Base-by-base conservation (phyloP, 2,797 vertebrate genomes). In the Acomys russatus region DNA sequence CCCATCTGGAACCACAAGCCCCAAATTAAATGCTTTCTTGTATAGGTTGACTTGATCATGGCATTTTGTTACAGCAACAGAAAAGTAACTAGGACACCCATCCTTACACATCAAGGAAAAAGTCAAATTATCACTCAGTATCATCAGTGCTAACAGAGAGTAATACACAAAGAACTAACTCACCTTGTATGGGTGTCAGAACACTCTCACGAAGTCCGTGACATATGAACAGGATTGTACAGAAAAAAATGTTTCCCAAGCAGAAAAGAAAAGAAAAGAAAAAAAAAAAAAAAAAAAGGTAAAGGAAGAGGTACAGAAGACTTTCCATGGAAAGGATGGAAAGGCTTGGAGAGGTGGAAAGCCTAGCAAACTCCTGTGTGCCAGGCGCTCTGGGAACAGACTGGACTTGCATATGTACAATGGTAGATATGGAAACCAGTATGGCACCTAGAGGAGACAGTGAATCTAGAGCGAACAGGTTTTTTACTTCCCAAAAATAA, bases 191-290 rank as follows among this genome's bases (percentile, higher is more conserved):
- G 0, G 56, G 56, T 64, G 7, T 70, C 63, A 95, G 59, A 92
- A 94, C 15, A 38, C 35, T 56, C 78, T 94, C 73, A 88, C 71
- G 11, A 85, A 73, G 10, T 66, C 83, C n/a, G 78, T 79, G 38
- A 54, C 25, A 35, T 6, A 23, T 68, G 9, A 91, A 30, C n/a
- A 94, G 35, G 22, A 64, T 11, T 44, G 3, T 9, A 87, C 6
- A 71, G 74, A 30, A 93, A 89, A 44, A 91, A 88, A 0, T 35
- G 10, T 68, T 82, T 91, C 71, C 90, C 74, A 71, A 44, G n/a
- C n/a, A n/a, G n/a, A n/a, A n/a, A n/a, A n/a, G n/a, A n/a, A n/a
- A n/a, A n/a, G n/a, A n/a, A n/a, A n/a, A n/a, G n/a, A n/a, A n/a
- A n/a, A n/a, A n/a, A n/a, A n/a, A n/a, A n/a, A n/a, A n/a, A n/a